Evolutionary conservation across 2,113 vertebrate genomes (phyloP), one percentile per base, ranked within the genome.

Genomic region (Chionodraco myersi): DNA sequence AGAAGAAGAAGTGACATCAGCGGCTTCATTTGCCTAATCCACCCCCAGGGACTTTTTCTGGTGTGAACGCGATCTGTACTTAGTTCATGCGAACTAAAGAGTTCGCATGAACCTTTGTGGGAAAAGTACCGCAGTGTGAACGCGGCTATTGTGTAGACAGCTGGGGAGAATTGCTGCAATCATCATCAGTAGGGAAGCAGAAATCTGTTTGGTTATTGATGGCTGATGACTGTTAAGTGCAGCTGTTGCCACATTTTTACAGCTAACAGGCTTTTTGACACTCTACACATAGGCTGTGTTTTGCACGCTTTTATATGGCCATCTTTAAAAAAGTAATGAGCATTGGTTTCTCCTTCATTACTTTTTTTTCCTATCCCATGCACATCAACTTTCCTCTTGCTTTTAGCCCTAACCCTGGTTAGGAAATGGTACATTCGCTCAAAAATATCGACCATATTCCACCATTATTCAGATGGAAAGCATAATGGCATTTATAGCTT

Each of bases 211-310:
- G 75, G 45, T 76, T 77, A 14, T 70, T 77, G 60, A 82, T 60
- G 66, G 66, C 61, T 80, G 49, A 85, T 76, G 75, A 77, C 71
- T 72, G 65, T 64, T 74, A 79, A 75, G 57, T 65, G 64, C 57
- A 84, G 72, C 72, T 86, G 83, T 74, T 72, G 48, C 48, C 63
- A 48, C 75, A 57, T 73, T 75, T 75, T 73, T 66, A 67, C 21
- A 49, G 64, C 47, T 77, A 70, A 75, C 47, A 52, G 23, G 67
- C 77, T 65, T 66, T 44, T 63, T 69, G 61, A 74, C 70, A 64
- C 41, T 36, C 36, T n/a, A 44, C 10, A 49, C 41, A 5, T 18
- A 15, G 1, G 23, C 12, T 8, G 34, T 36, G 18, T 36, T 63
- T 61, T 62, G 12, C 14, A 8, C 12, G 15, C 23, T 47, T 56